Evolutionary conservation across 2,797 vertebrate species (phyloP).

Genomic region (Urocyon cinereoargenteus): DNA sequence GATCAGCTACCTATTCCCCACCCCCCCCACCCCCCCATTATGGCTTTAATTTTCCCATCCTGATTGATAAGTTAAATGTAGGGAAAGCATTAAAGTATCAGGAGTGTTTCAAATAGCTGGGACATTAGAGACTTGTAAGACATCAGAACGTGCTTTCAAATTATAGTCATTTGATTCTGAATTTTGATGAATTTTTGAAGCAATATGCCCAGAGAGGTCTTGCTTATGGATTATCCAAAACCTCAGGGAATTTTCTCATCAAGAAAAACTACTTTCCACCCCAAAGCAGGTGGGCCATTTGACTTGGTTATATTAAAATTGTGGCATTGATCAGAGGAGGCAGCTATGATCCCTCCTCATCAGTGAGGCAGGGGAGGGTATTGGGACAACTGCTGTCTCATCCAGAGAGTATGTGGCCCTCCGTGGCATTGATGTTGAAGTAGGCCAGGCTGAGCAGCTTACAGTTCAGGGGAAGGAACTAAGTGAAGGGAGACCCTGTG

Average conservation of each 20-base stretch:
- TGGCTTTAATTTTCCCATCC: not conserved
- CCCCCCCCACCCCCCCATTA: fast-evolving
- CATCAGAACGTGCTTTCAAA: not conserved
- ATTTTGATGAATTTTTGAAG: slow-evolving; percentile 55
- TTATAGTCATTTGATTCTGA: slow-evolving; percentile 18
- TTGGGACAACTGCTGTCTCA: not conserved
- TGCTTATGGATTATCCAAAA: slow-evolving; percentile 56
- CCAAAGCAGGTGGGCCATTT: slow-evolving; percentile 14
- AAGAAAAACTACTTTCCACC: slow-evolving; percentile 21
- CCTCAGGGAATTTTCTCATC: slow-evolving; percentile 31
- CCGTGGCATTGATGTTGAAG: not conserved
- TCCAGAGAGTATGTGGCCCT: not conserved
- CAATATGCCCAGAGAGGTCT: not conserved
- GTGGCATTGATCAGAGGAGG: not conserved
- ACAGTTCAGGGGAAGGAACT: not conserved
- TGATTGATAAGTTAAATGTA: slow-evolving; percentile 16
- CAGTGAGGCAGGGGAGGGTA: not conserved
- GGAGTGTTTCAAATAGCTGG: slow-evolving; percentile 33
- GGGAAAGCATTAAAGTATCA: not conserved
- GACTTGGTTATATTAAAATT: slow-evolving; percentile 52
- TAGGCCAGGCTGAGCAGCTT: not conserved
- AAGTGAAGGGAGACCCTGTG: not conserved
- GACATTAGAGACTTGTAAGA: not conserved
- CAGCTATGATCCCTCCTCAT: not conserved
- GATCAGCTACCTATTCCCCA: not conserved